A percentile compares a stretch with the other conserved stretches of the same genome.
Evolutionary conservation across 2,113 vertebrate species (phyloP).

Genomic region (Triplophysa dalaica): DNA sequence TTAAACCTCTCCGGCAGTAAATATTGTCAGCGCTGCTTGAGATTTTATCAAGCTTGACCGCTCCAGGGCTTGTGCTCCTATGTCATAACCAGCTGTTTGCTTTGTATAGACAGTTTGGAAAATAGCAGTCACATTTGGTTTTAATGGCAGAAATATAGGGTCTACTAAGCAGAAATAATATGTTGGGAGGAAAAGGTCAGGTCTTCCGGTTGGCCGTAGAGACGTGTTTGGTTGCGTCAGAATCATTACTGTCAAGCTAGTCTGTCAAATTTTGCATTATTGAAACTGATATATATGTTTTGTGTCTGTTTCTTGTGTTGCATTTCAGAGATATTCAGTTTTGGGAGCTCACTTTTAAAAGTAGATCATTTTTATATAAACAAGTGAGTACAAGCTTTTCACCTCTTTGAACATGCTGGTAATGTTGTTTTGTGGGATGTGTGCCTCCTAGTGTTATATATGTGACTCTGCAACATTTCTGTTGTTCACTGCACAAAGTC

Average conservation of each 20-base stretch:
- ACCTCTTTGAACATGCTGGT: neutral
- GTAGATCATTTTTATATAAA: conserved; percentile 85
- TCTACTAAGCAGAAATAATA: neutral
- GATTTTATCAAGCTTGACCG: conserved; percentile 5
- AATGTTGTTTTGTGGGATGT: neutral
- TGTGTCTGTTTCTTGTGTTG: conserved; percentile 2
- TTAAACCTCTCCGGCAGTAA: neutral
- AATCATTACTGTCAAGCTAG: too few species aligned
- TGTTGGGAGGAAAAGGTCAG: neutral
- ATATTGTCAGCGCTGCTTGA: neutral
- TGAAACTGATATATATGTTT: neutral
- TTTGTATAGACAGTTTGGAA: neutral
- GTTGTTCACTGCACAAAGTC: neutral
- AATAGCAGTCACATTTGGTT: neutral
- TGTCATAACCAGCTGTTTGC: conserved; percentile 2
- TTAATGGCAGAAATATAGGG: neutral
- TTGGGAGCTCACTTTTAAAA: conserved; percentile 84
- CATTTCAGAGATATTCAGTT: conserved; percentile 74
- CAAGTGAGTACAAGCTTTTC: conserved; percentile 74
- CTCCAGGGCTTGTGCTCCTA: neutral
- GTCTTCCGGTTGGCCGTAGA: neutral
- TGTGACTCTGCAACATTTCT: conserved; percentile 3
- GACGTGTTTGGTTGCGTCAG: neutral
- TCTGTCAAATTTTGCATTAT: too few species aligned
- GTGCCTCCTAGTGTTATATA: conserved; percentile 61